These are phyloP conservation scores for Labia minor DNA, from an alignment of 2,888 invertebrate species.

Conservation along the genomic window DNA sequence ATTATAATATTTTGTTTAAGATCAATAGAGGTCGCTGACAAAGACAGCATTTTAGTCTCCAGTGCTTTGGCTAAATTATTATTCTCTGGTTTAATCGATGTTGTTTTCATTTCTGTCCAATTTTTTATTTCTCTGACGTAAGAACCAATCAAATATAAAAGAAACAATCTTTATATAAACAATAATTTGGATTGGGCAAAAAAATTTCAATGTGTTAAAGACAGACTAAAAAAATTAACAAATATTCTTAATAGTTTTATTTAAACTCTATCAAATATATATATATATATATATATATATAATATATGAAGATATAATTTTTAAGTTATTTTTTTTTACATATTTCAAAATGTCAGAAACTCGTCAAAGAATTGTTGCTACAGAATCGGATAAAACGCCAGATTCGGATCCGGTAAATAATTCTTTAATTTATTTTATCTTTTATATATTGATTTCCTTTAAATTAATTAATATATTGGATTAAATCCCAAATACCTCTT, in stretches of 20 bases:
- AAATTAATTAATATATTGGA: too few species aligned
- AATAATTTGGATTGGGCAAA: neutral
- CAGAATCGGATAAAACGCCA: neutral
- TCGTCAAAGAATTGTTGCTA: neutral
- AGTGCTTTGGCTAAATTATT: too few species aligned
- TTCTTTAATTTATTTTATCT: too few species aligned
- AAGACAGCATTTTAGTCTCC: too few species aligned
- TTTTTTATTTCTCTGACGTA: constrained; percentile 8
- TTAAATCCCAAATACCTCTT: too few species aligned
- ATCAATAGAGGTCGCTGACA: too few species aligned
- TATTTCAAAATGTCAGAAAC: constrained; percentile 3
- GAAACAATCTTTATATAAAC: too few species aligned
- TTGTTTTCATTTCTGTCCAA: neutral
- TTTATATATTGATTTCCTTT: too few species aligned
- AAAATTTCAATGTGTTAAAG: neutral
- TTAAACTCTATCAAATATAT: too few species aligned
- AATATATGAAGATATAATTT: neutral
- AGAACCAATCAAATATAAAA: neutral
- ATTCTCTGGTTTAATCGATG: neutral
- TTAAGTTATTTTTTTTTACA: too few species aligned
- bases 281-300: too few species aligned
- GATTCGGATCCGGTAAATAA: neutral
- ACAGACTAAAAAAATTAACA: neutral
- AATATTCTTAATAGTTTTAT: neutral
- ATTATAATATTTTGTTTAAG: too few species aligned